Percentiles rank a stretch among this genome's conserved stretches.
phyloP scores from a whole-genome alignment of 2,797 vertebrate species.

The Aphelocoma californica region DNA sequence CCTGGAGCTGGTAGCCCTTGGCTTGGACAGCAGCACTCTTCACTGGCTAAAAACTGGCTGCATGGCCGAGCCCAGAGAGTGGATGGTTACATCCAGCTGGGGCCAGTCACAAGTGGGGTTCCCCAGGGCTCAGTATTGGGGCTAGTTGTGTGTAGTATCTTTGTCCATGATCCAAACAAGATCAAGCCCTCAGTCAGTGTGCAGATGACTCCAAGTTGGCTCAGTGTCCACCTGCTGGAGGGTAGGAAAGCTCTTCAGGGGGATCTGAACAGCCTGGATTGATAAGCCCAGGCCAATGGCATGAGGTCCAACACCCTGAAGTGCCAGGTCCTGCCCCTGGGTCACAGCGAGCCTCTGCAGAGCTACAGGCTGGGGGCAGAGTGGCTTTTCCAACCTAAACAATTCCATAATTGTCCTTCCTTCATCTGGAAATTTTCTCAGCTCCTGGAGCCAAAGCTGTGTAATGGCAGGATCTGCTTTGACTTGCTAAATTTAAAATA shows the following conservation, averaged over 20 bases:
- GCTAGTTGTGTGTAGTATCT: not conserved
- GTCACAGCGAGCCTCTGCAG: not conserved
- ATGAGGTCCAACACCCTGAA: not conserved
- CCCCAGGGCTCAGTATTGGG: not conserved
- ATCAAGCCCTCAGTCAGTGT: not conserved
- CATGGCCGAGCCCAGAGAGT: not conserved
- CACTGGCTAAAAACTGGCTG: not conserved
- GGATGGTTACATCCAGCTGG: not conserved
- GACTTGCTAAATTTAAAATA: not conserved
- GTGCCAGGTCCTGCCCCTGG: not conserved
- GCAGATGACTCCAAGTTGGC: not conserved
- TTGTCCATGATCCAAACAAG: not conserved
- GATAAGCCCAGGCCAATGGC: fast-evolving
- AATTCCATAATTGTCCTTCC: not conserved
- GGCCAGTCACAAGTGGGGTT: not conserved
- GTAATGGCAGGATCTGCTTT: not conserved
- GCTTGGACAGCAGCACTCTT: not conserved
- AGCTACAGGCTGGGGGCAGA: not conserved
- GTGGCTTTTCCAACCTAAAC: not conserved
- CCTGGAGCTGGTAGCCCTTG: not conserved
- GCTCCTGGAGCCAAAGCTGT: not conserved
- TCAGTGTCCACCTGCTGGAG: not conserved
- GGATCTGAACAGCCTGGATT: not conserved
- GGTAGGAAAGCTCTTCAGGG: not conserved
- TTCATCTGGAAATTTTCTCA: not conserved